These are phyloP conservation scores for Poecilia velifera DNA, from an alignment of 2,797 vertebrate species.

Conservation along the genomic window DNA sequence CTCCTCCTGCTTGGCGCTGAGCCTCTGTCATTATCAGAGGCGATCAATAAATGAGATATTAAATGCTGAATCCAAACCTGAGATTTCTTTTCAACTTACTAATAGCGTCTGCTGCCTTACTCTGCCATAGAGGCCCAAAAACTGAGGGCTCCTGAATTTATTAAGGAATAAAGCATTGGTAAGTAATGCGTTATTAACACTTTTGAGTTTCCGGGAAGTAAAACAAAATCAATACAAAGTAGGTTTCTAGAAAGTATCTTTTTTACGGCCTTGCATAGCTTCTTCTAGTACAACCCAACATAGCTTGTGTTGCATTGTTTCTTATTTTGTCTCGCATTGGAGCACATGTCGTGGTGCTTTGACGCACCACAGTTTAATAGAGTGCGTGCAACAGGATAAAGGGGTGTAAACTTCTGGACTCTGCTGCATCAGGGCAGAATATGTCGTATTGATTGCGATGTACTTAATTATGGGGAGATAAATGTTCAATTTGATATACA, in stretches of 20 bases:
- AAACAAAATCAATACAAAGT: constrained; percentile 14
- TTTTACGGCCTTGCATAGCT: neutral
- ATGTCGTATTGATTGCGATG: neutral
- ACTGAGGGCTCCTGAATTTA: constrained; percentile 5
- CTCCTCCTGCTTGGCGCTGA: constrained; percentile 47
- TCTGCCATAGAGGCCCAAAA: constrained; percentile 1
- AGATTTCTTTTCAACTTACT: constrained; percentile 20
- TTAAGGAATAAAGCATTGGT: constrained; percentile 18
- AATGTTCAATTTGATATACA: neutral
- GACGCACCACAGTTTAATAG: neutral
- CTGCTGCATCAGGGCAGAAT: neutral
- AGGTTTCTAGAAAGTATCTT: constrained; percentile 1
- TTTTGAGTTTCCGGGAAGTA: constrained; percentile 13
- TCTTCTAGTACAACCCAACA: neutral
- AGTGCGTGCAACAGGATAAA: neutral
- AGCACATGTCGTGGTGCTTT: neutral
- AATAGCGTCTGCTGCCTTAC: neutral
- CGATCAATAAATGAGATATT: constrained; percentile 49
- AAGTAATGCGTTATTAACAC: constrained; percentile 2
- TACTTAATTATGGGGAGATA: neutral
- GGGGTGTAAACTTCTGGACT: neutral
- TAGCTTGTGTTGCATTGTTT: neutral
- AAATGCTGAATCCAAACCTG: constrained; percentile 32
- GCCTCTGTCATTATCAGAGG: constrained; percentile 48
- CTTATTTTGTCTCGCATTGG: neutral